A percentile compares a stretch with the other conserved stretches of the same genome.
Evolutionary conservation across 2,888 invertebrate genomes (phyloP).

Genomic region (Sarcophaga caerulescens): DNA sequence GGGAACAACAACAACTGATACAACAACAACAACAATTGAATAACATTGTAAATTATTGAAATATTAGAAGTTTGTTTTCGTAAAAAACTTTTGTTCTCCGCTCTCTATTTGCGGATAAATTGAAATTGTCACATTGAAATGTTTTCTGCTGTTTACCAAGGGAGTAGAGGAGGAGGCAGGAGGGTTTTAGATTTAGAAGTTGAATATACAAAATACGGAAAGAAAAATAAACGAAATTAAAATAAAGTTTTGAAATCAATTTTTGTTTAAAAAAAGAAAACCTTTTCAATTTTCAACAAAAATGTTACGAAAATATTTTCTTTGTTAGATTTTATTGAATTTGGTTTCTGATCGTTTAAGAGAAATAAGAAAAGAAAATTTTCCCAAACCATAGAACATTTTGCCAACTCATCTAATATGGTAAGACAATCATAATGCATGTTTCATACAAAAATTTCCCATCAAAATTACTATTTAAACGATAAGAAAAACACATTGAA

Average conservation of each 20-base stretch:
- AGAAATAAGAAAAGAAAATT: not conserved
- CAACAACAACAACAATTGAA: not conserved
- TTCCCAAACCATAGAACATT: not conserved
- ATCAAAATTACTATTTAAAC: not conserved
- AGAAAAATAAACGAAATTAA: not conserved
- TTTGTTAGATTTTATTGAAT: not conserved
- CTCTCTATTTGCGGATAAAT: conserved; percentile 4
- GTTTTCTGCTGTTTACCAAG: not conserved
- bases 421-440: not conserved
- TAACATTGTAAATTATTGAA: conserved; percentile 43
- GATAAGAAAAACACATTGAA: not conserved
- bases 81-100: not conserved
- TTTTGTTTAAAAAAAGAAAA: too few relatives aligned
- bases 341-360: not conserved
- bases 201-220: not conserved
- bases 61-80: conserved; percentile 34
- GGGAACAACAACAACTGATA: not conserved
- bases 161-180: too few relatives aligned
- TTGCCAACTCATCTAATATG: not conserved
- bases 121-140: conserved; percentile 32
- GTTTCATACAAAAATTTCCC: not conserved
- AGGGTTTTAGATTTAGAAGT: not conserved
- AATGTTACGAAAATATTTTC: too few relatives aligned
- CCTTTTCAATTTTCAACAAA: too few relatives aligned
- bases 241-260: too few relatives aligned